Base-by-base conservation (phyloP, 2,888 invertebrate species). In the Drosophila lutescens region DNA sequence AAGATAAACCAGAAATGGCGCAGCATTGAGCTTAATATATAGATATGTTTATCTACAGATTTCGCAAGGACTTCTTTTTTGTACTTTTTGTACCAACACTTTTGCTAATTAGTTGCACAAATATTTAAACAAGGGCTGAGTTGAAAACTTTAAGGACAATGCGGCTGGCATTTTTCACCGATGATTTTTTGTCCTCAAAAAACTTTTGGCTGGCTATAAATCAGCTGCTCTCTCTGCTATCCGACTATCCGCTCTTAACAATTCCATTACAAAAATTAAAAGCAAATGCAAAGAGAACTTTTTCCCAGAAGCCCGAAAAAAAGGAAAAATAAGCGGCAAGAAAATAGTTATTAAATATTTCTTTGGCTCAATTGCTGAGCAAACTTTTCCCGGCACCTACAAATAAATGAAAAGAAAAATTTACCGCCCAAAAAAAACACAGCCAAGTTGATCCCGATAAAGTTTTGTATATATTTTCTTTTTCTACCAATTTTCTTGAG, bases 241-340 rank as follows among this genome's bases (percentile, higher is more conserved):
- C 30, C 32, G 38, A 38, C 65, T 36, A 47, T 56, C 43, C 49
- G 44, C 76, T 61, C 77, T 74, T 74, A 84, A 77, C 74, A 85
- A 83, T 80, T 83, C 86, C 86, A 86, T 86, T 86, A 79, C 71
- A 86, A 63, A 77, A 82, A 86, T 87, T 82, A 85, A 87, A 87
- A 79, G 79, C 70, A 79, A 76, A 71, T 70, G 73, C 74, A 74
- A 74, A 81, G 66, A 40, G 58, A 79, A 85, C 56, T 83, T 74
- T 79, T 62, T 62, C 30, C 51, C 34, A 26, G 44, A 36, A 36
- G 49, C 49, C 23, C 15, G 34, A 54, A 41, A 51, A 60, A 63
- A 51, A 57, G 61, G 34, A 34, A 23, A 59, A 51, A 51, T 20
- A 51, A 43, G 47, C 15, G 46, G 26, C 46, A 72, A 46, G 34